phyloP scores from a whole-genome alignment of 2,113 vertebrate species.

The Urocolius indicus region DNA sequence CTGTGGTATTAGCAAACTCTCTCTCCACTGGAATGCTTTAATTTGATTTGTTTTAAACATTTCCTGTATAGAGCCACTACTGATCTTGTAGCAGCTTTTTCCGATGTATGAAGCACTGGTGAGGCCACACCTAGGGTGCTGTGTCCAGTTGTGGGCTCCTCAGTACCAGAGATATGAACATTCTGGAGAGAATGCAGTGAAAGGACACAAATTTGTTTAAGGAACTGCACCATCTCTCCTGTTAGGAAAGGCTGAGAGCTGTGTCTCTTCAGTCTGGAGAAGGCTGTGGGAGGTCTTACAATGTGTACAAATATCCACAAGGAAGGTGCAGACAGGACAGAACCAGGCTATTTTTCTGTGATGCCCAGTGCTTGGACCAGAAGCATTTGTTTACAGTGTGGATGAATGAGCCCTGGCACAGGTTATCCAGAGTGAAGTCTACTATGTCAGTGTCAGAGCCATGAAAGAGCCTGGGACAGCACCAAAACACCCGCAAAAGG shows the following conservation, averaged over 20 bases:
- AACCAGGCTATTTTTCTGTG: not conserved
- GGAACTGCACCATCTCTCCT: not conserved
- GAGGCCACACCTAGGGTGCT: fast-evolving
- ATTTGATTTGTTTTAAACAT: not conserved
- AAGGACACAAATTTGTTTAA: not conserved
- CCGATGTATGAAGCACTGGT: not conserved
- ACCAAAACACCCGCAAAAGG: not conserved
- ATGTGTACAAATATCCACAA: too few species aligned
- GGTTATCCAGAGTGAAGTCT: not conserved
- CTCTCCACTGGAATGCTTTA: not conserved
- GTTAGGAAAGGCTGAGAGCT: not conserved
- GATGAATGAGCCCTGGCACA: not conserved
- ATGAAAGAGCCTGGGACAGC: not conserved
- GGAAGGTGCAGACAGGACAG: not conserved
- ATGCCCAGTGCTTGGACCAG: not conserved
- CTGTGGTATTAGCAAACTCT: not conserved
- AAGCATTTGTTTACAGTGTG: not conserved
- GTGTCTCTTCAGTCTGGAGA: not conserved
- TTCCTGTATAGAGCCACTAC: not conserved
- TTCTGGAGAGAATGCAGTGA: fast-evolving
- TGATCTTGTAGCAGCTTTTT: not conserved
- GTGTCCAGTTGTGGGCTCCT: not conserved
- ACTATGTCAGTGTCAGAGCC: not conserved
- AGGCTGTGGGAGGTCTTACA: not conserved
- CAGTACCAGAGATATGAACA: fast-evolving